Evolutionary conservation across 2,113 vertebrate species (phyloP), one percentile per base, ranked within the genome.

Genomic region (Ptilorrhoa leucosticta): DNA sequence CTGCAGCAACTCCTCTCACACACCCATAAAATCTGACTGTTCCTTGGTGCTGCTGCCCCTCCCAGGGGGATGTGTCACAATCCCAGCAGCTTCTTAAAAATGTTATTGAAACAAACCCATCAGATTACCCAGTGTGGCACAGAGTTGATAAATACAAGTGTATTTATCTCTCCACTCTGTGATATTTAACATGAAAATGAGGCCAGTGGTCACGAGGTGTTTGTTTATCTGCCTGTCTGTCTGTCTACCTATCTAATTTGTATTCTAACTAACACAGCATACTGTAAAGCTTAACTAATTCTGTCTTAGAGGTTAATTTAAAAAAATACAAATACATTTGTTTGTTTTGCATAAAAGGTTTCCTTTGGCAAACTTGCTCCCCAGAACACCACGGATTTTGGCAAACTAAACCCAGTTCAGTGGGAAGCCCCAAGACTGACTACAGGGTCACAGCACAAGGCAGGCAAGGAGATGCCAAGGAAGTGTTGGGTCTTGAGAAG

Each of bases 371-470:
- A 66, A 63, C 26, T 40, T 45, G 19, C 23, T 68, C 42, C 28
- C 42, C 51, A 33, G 48, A 57, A 28, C 5, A 68, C 60, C 57
- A 44, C 6, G 27, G 31, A 35, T 64, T 79, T 79, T 16, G 42
- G 17, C n/a, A n/a, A n/a, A n/a, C n/a, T n/a, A 39, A 56, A 92
- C 40, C 15, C 37, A 61, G 23, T 7, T 54, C 24, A 60, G 37
- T 3, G 50, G 45, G 28, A 75, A 86, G 24, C 10, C 68, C 40
- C 37, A 48, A 14, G 39, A 18, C 13, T 23, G 26, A 33, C 26
- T 7, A 10, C 2, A 40, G 37, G n/a, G 28, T 10, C 6, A 3
- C n/a, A 81, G 58, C 33, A 30, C 27, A 1, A 0, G 26, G 31
- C 27, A 23, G 9, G 16, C 9, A 68, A 57, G 44, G 65, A 48